These are phyloP conservation scores for Pluvianellus socialis DNA, from an alignment of 2,113 vertebrate species.

Conservation along the genomic window DNA sequence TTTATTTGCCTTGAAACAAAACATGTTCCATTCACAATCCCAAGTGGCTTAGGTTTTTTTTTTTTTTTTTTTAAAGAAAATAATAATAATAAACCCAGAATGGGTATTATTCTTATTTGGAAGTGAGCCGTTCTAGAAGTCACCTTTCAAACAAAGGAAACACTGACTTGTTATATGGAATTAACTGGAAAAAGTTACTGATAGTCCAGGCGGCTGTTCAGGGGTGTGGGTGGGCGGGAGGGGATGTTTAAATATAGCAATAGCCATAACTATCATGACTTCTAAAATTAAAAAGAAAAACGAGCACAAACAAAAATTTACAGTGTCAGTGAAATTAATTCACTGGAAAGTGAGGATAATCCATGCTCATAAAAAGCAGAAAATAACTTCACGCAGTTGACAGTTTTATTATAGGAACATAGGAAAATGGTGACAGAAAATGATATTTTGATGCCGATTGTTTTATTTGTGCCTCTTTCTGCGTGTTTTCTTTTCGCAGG, in stretches of 20 bases:
- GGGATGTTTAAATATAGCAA: constrained; percentile 34
- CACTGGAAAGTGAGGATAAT: constrained; percentile 61
- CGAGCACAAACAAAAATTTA: constrained; percentile 24
- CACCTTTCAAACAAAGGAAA: constrained; percentile 42
- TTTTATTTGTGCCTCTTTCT: constrained; percentile 69
- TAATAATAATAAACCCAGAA: background rate
- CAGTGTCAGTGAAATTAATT: constrained; percentile 53
- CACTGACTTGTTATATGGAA: constrained; percentile 5
- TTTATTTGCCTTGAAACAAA: constrained; percentile 38
- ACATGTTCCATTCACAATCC: background rate
- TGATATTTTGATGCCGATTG: constrained; percentile 66
- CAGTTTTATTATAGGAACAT: constrained; percentile 67
- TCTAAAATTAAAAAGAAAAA: constrained; percentile 44
- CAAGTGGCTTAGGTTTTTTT: background rate
- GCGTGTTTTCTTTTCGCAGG: constrained; percentile 49
- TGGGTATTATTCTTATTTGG: background rate
- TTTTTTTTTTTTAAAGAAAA: background rate
- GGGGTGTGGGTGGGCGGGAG: background rate
- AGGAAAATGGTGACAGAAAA: constrained; percentile 71
- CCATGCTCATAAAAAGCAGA: constrained; percentile 67
- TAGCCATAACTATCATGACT: constrained; percentile 34
- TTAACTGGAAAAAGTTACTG: constrained; percentile 47
- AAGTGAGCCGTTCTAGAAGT: background rate
- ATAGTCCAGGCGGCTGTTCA: background rate
- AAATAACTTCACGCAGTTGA: constrained; percentile 50